These are phyloP conservation scores for Phasia obesa DNA, from an alignment of 2,888 invertebrate genomes.

Conservation along the genomic window DNA sequence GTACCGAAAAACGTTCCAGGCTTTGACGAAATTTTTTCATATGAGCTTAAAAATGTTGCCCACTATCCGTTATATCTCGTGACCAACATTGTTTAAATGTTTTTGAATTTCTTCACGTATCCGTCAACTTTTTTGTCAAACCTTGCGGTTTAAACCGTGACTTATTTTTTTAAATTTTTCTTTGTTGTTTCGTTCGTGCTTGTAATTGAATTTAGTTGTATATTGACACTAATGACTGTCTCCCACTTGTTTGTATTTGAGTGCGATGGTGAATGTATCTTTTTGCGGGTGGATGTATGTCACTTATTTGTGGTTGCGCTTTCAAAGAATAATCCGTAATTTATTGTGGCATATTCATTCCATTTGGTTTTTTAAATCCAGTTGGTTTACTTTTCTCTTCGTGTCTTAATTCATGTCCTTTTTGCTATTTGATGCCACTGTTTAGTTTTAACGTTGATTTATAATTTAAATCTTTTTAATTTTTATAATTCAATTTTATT, in stretches of 20 bases:
- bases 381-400: constrained; percentile 15
- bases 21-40: too few species aligned
- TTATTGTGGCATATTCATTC: constrained; percentile 43
- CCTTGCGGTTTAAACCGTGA: constrained; percentile 41
- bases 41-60: too few species aligned
- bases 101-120: constrained; percentile 72
- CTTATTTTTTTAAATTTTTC: constrained; percentile 40
- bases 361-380: constrained; percentile 20
- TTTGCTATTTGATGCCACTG: too few species aligned
- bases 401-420: too few species aligned
- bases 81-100: constrained; percentile 48
- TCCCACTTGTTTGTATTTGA: constrained; percentile 4
- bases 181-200: constrained; percentile 11
- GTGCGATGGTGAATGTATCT: not conserved
- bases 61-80: constrained; percentile 20
- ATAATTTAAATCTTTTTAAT: too few species aligned
- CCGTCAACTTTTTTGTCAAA: constrained; percentile 29
- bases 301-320: constrained; percentile 19
- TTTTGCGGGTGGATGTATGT: constrained; percentile 10
- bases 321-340: too few species aligned
- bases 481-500: too few species aligned
- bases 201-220: constrained; percentile 46
- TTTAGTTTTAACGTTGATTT: too few species aligned
- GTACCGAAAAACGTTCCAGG: too few species aligned
- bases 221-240: constrained; percentile 52